A percentile compares a stretch with the other conserved stretches of the same genome.
phyloP scores from a whole-genome alignment of 1,140 invertebrate species.

The Diuraphis noxia region DNA sequence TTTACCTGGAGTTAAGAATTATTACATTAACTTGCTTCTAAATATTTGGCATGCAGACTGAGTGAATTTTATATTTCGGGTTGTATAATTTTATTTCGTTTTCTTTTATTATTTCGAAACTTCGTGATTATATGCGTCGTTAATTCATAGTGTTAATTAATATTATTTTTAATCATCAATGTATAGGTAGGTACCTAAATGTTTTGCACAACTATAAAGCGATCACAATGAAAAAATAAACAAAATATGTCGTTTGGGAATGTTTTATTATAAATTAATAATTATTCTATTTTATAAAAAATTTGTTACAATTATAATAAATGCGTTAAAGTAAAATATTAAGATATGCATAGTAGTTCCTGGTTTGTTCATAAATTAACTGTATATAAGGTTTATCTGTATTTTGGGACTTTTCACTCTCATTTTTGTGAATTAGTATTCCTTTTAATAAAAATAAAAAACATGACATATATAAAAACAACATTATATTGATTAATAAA shows the following conservation, averaged over 20 bases:
- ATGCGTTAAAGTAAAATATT: background rate
- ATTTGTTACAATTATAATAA: background rate
- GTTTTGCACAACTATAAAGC: background rate
- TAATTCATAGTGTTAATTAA: background rate
- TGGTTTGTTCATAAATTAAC: background rate
- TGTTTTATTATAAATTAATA: background rate
- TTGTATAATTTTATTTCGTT: background rate
- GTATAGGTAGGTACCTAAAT: background rate
- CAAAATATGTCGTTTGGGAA: background rate
- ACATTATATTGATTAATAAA: background rate
- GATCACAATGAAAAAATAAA: background rate
- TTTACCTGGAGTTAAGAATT: background rate
- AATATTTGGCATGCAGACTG: background rate
- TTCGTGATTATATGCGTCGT: background rate
- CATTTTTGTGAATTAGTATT: background rate
- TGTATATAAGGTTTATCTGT: background rate
- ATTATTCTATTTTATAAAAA: background rate
- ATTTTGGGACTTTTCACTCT: background rate
- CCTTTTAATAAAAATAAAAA: background rate
- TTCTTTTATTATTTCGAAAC: background rate
- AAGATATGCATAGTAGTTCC: background rate
- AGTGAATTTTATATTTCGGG: background rate
- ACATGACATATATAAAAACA: too few species aligned
- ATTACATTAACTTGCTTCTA: background rate
- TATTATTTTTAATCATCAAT: background rate